Conservation (phyloP, 2,797 vertebrate species). For the Hozukius guyotensis region DNA sequence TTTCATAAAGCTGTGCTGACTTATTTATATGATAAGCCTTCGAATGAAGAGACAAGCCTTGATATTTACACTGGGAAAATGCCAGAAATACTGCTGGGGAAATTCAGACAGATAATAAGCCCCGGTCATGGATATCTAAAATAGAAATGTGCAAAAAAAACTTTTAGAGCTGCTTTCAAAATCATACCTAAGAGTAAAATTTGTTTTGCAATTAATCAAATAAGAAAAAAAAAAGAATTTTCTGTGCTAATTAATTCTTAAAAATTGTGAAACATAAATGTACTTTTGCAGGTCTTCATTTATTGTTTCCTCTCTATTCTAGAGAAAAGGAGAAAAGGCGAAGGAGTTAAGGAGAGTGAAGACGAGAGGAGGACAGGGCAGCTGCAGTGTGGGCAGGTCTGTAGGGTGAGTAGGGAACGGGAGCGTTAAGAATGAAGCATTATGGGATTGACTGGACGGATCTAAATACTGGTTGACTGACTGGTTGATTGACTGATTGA, state of each 20-base stretch:
- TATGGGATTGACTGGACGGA: conserved; percentile 78
- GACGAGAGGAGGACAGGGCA: conserved; percentile 76
- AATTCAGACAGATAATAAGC: conserved; percentile 45
- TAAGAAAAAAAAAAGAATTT: conserved; percentile 26
- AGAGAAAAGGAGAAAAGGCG: conserved; percentile 56
- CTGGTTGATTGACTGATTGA: conserved; percentile 83
- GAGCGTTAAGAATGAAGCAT: conserved; percentile 82
- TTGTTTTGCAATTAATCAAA: conserved; percentile 58
- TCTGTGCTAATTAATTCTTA: conserved; percentile 29
- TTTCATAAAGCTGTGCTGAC: conserved; percentile 54
- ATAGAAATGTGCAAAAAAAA: conserved; percentile 41
- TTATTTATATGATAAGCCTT: conserved; percentile 58
- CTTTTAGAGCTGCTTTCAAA: conserved; percentile 51
- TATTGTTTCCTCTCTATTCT: conserved; percentile 73
- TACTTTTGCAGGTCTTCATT: conserved; percentile 48
- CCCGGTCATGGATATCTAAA: conserved; percentile 39
- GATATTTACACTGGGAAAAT: conserved; percentile 58
- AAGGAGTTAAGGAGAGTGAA: conserved; percentile 73
- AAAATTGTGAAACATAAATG: conserved; percentile 23
- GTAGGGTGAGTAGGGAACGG: conserved; percentile 85
- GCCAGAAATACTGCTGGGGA: conserved; percentile 35
- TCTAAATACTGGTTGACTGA: conserved; percentile 75
- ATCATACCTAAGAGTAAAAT: conserved; percentile 57
- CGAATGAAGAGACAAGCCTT: conserved; percentile 54
- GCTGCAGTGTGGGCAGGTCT: conserved; percentile 80